These are phyloP conservation scores for Cataglyphis hispanica DNA, from an alignment of 1,140 invertebrate species.

Conservation along the genomic window DNA sequence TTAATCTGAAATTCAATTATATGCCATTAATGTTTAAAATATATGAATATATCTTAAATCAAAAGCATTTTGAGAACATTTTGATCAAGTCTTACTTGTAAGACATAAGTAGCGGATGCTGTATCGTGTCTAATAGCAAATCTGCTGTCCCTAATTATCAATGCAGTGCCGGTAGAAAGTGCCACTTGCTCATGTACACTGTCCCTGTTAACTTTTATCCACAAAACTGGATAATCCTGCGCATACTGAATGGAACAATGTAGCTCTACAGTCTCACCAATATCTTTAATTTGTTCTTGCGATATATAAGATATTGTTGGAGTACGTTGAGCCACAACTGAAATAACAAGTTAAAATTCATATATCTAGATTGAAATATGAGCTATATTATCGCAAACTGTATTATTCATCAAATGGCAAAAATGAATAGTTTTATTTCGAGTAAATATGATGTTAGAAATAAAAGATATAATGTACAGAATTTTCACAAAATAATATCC, in stretches of 20 bases:
- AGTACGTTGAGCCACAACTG: constrained; percentile 90
- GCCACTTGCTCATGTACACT: constrained; percentile 88
- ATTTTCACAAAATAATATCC: too few species aligned
- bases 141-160: constrained; percentile 95
- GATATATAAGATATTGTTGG: constrained; percentile 97
- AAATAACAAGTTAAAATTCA: constrained; percentile 51
- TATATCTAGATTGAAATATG: not conserved
- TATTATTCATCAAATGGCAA: not conserved
- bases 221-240: constrained; percentile 94
- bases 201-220: constrained; percentile 90
- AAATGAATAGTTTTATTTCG: not conserved
- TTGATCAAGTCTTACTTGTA: constrained; percentile 88
- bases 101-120: constrained; percentile 92
- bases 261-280: constrained; percentile 95
- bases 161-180: constrained; percentile 92
- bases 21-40: not conserved
- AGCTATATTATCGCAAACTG: not conserved
- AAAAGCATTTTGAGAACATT: not conserved
- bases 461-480: too few species aligned
- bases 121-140: constrained; percentile 94
- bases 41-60: not conserved
- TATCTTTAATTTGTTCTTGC: constrained; percentile 96
- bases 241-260: constrained; percentile 96
- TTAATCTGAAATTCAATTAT: constrained; percentile 90
- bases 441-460: not conserved